Percentiles rank a stretch among this genome's conserved stretches.
Conservation (phyloP, 2,113 vertebrate genomes). For the Chaetorhynchus papuensis region DNA sequence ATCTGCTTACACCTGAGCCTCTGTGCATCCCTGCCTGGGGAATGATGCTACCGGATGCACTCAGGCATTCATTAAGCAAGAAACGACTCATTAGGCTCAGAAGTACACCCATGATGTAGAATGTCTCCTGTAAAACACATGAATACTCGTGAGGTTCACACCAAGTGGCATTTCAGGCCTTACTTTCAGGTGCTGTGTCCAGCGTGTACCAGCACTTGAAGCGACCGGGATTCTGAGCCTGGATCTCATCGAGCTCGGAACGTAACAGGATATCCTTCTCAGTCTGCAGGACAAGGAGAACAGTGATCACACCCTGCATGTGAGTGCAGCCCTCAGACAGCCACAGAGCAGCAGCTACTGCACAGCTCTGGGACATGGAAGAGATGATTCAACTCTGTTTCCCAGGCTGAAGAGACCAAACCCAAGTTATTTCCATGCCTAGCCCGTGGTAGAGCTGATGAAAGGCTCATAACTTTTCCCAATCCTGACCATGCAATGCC, state of each 20-base stretch:
- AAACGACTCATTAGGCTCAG: neutral
- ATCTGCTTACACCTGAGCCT: neutral
- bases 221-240: constrained; percentile 74
- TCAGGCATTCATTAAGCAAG: neutral
- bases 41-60: neutral
- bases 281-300: constrained; percentile 66
- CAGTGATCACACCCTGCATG: neutral
- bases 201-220: constrained; percentile 95
- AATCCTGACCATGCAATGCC: neutral
- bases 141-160: neutral
- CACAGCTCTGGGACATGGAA: neutral
- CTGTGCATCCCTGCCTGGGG: neutral
- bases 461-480: neutral
- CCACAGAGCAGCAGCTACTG: neutral
- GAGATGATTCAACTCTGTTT: neutral
- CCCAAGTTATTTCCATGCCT: neutral
- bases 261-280: constrained; percentile 93
- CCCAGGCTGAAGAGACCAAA: neutral
- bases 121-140: neutral
- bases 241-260: constrained; percentile 88
- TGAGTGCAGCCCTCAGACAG: neutral
- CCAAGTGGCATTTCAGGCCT: neutral
- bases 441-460: neutral
- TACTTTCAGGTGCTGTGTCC: constrained; percentile 86
- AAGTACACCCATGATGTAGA: neutral